Evolutionary conservation across 2,797 vertebrate species (phyloP).

Genomic region (Fistularia commersonii): DNA sequence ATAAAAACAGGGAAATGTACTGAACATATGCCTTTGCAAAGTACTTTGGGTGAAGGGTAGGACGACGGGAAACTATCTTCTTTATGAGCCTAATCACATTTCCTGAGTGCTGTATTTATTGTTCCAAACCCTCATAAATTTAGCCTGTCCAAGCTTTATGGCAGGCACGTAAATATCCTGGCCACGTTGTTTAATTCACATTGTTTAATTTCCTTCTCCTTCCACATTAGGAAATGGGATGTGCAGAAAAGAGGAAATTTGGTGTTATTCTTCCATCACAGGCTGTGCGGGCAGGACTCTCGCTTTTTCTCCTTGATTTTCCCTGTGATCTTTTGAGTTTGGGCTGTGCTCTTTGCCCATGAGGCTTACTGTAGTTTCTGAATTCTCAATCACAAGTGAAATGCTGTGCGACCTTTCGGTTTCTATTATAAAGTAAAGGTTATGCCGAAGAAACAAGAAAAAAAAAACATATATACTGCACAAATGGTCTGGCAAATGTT

Average conservation of each 20-base stretch:
- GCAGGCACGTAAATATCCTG: conserved; percentile 59
- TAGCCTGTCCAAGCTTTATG: conserved; percentile 55
- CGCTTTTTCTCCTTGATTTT: conserved; percentile 33
- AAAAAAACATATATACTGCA: conserved; percentile 15
- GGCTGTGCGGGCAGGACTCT: conserved; percentile 19
- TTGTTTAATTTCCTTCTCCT: conserved; percentile 65
- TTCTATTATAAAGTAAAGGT: conserved; percentile 60
- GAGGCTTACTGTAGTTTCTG: conserved; percentile 25
- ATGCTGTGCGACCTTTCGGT: conserved; percentile 58
- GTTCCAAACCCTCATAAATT: conserved; percentile 62
- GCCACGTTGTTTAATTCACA: conserved; percentile 53
- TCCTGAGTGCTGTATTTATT: conserved; percentile 70
- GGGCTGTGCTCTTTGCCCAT: conserved; percentile 25
- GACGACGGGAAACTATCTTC: conserved; percentile 54
- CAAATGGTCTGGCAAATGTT: conserved; percentile 5
- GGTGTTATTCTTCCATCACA: conserved; percentile 43
- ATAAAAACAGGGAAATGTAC: conserved; percentile 24
- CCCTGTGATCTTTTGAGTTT: conserved; percentile 34
- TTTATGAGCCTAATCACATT: conserved; percentile 73
- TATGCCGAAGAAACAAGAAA: conserved; percentile 23
- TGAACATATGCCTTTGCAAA: conserved; percentile 48
- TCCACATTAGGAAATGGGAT: conserved; percentile 64
- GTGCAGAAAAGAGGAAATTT: conserved; percentile 38
- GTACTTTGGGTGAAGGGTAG: conserved; percentile 58
- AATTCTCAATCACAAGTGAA: conserved; percentile 51